Base-by-base conservation (phyloP, 1,140 invertebrate genomes). In the Eumeta japonica region DNA sequence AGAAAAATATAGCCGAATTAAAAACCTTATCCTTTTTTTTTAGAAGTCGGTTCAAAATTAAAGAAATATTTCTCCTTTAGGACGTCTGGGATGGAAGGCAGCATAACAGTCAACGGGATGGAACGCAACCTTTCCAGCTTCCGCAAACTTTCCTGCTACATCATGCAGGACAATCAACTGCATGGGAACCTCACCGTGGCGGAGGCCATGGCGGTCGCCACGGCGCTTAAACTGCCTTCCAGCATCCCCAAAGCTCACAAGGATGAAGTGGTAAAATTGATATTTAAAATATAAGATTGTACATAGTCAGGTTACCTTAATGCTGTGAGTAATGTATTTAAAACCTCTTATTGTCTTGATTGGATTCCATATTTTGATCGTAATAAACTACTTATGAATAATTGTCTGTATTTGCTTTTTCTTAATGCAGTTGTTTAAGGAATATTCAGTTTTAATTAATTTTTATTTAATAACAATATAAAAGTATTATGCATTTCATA, bases 151-250 rank as follows among this genome's bases (percentile, higher is more conserved):
- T 94, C 92, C 0, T 93, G 90, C 55, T 98, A 97, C 75, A 97
- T 97, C 59, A 97, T 97, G 92, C 95, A 97, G 71, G 92, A 97
- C 59, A 97, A 97, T 78, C 91, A 97, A 64, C 80, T 98, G 3
- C 88, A 96, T 48, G 88, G 86, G 0, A 94, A 97, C 76, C 80
- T 97, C 31, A 93, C 90, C 0, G 94, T 97, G 0, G 84, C 88
- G 45, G 94, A 98, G 76, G 87, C 93, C 2, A 94, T 97, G 91
- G 84, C 84, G 48, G 92, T 95, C 16, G 92, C 94, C 2, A 88
- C 94, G 0, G 89, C 87, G 47, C 79, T 98, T 11, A 97, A 97
- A 73, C 79, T 97, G 29, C 84, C 88, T 27, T 84, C 83, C 28
- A 81, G 85, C 33, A 79, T 88, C 18, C 65, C 70, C 2, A 80